Base-by-base conservation (phyloP, 2,888 invertebrate genomes). In the Cyclophora albipunctata region DNA sequence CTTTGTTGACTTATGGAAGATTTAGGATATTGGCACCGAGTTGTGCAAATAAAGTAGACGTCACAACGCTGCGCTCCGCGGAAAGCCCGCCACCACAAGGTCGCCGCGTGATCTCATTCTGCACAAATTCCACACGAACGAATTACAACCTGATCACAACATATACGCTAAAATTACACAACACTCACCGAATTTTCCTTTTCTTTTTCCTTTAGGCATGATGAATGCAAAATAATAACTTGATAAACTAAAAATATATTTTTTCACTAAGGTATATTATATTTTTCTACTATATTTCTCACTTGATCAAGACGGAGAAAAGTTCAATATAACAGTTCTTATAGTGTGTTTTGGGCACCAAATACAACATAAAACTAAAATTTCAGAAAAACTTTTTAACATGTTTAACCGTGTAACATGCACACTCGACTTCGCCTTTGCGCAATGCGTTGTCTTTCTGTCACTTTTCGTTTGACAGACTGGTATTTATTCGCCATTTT, bases 161-260 rank as follows among this genome's bases (percentile, higher is more conserved):
- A 37, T 4, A 37, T 5, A 35, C 55, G 45, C 54, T 46, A 45
- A 46, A 47, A 52, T 42, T 45, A 7, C 41, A 42, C 45, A 48
- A 52, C 52, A 77, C 91, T 90, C 72, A 93, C 93, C 92, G 86
- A 90, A 91, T 90, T 92, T 93, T 89, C 92, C 92, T 90, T 91
- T 93, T 88, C 92, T 91, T 89, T 92, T 92, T 84, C 93, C 92
- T 91, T 93, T 94, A 83, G 93, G 93, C 94, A 94, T 94, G 87
- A 75, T 92, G 82, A 74, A 71, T 58, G 59, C 69, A 71, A 58
- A 69, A 65, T 62, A 89, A 86, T 87, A 67, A 64, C 75, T 54
- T 58, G 58, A 89, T 90, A 85, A 86, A 81, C 55, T 80, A 85
- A 87, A 78, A 82, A 81, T 84, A 88, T 64, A 89, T 90, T 91